These are phyloP conservation scores for Caerostris darwini DNA, from an alignment of 1,140 invertebrate genomes.

Conservation along the genomic window DNA sequence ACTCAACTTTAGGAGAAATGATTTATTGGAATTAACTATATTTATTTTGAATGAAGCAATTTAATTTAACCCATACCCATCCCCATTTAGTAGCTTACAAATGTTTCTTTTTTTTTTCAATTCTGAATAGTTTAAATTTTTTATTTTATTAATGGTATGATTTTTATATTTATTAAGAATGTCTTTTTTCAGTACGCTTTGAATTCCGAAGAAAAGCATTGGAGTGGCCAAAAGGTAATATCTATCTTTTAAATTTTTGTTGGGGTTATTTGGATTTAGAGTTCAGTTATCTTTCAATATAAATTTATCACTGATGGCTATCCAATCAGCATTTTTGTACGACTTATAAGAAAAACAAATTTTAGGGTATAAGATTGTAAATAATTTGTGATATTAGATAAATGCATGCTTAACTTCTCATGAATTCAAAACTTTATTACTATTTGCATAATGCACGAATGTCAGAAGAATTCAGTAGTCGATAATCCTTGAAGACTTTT, in stretches of 20 bases:
- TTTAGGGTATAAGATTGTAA: too few species aligned
- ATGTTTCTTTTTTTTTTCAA: not conserved
- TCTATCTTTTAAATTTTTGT: not conserved
- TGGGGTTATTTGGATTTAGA: not conserved
- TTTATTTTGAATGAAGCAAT: not conserved
- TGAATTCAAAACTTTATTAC: too few species aligned
- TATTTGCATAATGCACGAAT: too few species aligned
- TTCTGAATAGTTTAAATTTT: not conserved
- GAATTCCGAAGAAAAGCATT: not conserved
- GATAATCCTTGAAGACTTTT: too few species aligned
- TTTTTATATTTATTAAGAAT: not conserved
- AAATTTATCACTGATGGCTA: too few species aligned
- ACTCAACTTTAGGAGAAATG: not conserved
- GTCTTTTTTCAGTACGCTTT: constrained; percentile 12
- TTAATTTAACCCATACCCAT: not conserved
- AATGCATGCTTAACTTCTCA: too few species aligned
- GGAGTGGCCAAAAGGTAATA: constrained; percentile 16
- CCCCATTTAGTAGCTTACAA: not conserved
- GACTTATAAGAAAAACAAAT: too few species aligned
- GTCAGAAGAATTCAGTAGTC: too few species aligned
- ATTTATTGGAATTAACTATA: constrained; percentile 1
- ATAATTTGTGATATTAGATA: too few species aligned
- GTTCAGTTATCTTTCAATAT: not conserved
- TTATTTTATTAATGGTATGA: not conserved
- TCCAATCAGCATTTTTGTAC: too few species aligned